A percentile compares a stretch with the other conserved stretches of the same genome.
These are phyloP conservation scores for Caranx ignobilis DNA, from an alignment of 2,113 vertebrate genomes.

Conservation along the genomic window DNA sequence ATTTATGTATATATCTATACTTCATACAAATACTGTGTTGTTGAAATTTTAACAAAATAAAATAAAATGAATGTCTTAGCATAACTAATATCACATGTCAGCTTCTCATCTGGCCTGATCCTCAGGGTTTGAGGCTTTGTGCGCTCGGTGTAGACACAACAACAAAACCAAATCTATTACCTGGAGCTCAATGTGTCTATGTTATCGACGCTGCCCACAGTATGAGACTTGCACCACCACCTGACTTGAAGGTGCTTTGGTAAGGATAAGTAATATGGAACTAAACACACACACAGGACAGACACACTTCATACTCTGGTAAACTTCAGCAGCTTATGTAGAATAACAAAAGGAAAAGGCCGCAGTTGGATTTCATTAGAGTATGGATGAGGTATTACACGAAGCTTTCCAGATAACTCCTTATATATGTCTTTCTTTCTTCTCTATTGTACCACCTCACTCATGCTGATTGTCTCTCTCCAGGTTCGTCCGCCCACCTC, in stretches of 20 bases:
- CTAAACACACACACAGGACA: constrained; percentile 11
- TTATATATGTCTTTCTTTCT: constrained; percentile 10
- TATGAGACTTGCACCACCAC: constrained; percentile 37
- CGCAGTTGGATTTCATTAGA: constrained; percentile 71
- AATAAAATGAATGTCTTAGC: constrained; percentile 34
- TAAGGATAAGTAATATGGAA: constrained; percentile 50
- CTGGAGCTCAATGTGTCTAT: constrained; percentile 41
- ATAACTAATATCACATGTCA: constrained; percentile 61
- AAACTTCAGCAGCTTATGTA: constrained; percentile 53
- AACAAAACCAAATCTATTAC: constrained; percentile 68
- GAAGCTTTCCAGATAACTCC: constrained; percentile 37
- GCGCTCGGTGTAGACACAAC: constrained; percentile 46
- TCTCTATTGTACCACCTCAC: constrained; percentile 13
- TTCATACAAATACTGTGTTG: not conserved
- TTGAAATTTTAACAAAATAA: constrained; percentile 15
- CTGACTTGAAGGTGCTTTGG: constrained; percentile 24
- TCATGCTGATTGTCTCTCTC: constrained; percentile 23
- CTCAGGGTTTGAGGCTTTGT: constrained; percentile 56
- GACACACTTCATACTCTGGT: constrained; percentile 50
- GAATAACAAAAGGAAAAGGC: constrained; percentile 52
- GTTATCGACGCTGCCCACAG: constrained; percentile 53
- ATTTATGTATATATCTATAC: not conserved
- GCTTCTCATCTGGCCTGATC: constrained; percentile 63
- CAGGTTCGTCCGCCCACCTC: constrained; percentile 13
- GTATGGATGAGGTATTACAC: constrained; percentile 59